A percentile compares a stretch with the other conserved stretches of the same genome.
phyloP scores from a whole-genome alignment of 2,113 vertebrate species.

The Trichechus manatus region DNA sequence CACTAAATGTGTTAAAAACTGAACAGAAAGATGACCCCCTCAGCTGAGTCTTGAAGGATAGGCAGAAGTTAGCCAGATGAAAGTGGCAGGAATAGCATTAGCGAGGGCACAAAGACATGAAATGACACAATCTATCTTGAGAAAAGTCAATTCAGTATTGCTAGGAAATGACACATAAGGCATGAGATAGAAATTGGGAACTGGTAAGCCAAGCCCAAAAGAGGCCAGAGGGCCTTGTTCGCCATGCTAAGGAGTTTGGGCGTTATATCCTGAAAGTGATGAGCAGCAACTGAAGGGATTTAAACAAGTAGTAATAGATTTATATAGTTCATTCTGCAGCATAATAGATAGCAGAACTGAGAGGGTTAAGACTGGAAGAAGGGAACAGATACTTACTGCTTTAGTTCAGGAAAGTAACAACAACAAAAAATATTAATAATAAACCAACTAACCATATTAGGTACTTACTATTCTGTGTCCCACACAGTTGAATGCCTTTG shows the following conservation, averaged over 20 bases:
- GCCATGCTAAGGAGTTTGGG: not conserved
- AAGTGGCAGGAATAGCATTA: not conserved
- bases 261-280: not conserved
- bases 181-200: not conserved
- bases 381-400: not conserved
- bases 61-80: no score
- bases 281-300: not conserved
- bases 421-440: not conserved
- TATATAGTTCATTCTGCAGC: not conserved
- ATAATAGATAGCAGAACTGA: not conserved
- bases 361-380: not conserved
- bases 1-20: not conserved
- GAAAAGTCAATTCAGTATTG: not conserved
- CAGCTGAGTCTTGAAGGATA: not conserved
- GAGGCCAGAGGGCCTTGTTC: not conserved
- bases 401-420: slow-evolving; percentile 14
- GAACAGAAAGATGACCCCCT: not conserved
- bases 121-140: not conserved
- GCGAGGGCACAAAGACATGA: not conserved
- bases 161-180: not conserved
- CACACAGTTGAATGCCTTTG: no score
- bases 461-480: not conserved
- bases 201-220: not conserved
- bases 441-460: not conserved
- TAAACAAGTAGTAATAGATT: not conserved